These are phyloP conservation scores for Hydropotes inermis DNA, from an alignment of 2,113 vertebrate species.

Conservation along the genomic window DNA sequence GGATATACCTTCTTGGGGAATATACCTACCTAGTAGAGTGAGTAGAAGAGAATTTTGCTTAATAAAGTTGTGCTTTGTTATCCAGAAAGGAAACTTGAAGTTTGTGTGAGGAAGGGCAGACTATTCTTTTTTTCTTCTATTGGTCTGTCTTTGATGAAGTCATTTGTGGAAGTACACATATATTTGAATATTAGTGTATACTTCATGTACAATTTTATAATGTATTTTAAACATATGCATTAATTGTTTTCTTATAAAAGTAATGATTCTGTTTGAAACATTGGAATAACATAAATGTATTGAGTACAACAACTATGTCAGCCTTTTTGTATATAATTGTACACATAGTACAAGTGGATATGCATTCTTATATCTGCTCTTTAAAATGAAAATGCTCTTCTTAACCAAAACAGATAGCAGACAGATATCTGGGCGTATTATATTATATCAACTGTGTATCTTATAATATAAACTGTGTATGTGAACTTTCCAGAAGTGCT, in stretches of 20 bases:
- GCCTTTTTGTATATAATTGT: background rate
- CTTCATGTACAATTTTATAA: background rate
- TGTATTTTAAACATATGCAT: background rate
- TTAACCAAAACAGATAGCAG: background rate
- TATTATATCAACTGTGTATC: background rate
- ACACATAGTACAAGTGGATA: background rate
- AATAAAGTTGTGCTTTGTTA: background rate
- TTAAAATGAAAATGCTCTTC: background rate
- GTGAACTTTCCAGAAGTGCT: background rate
- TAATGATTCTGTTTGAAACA: background rate
- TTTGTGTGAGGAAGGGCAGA: background rate
- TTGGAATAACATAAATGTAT: background rate
- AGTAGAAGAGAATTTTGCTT: background rate
- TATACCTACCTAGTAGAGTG: background rate
- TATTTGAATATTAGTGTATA: background rate
- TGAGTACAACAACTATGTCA: background rate
- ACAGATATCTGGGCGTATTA: background rate
- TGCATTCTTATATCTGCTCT: background rate
- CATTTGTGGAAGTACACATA: background rate
- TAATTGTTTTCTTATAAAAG: slow-evolving; percentile 10
- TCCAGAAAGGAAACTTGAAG: background rate
- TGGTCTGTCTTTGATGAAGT: background rate
- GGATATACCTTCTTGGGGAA: background rate
- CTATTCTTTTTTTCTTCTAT: background rate
- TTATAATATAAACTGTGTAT: background rate